These are phyloP conservation scores for Drosophila busckii DNA, from an alignment of 1,140 invertebrate species.

Conservation along the genomic window DNA sequence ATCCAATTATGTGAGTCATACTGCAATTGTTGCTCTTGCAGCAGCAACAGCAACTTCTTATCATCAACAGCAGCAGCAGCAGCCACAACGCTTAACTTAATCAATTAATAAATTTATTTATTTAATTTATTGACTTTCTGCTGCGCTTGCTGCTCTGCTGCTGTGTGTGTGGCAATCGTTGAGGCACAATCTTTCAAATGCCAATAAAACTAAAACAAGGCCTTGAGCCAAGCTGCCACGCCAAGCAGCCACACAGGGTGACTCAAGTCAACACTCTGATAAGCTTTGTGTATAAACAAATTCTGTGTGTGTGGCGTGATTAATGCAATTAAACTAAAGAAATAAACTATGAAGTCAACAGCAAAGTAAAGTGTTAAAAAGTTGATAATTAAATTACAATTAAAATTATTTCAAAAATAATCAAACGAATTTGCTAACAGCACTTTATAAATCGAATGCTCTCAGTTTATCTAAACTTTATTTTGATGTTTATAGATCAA, in stretches of 20 bases:
- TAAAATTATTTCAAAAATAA: no score
- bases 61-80: neutral
- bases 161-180: slow-evolving; percentile 54
- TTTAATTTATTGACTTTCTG: slow-evolving; percentile 49
- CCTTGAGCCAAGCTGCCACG: slow-evolving; percentile 43
- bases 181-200: slow-evolving; percentile 54
- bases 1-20: slow-evolving; percentile 62
- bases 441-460: no score
- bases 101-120: slow-evolving; percentile 75
- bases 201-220: slow-evolving; percentile 48
- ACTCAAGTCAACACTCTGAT: neutral
- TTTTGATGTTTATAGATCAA: no score
- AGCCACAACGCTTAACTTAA: slow-evolving; percentile 23
- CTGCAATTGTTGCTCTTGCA: no score
- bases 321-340: no score
- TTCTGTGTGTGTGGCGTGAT: no score
- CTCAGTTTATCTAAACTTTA: no score
- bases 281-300: no score
- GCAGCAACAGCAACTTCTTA: no score
- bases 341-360: slow-evolving; percentile 30
- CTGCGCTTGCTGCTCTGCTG: neutral
- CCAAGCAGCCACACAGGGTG: slow-evolving; percentile 46
- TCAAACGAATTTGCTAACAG: no score
- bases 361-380: no score
- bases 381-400: no score